Percentiles rank a stretch among this genome's conserved stretches.
Evolutionary conservation across 2,797 vertebrate species (phyloP).

Genomic region (Phataginus tetradactyla): DNA sequence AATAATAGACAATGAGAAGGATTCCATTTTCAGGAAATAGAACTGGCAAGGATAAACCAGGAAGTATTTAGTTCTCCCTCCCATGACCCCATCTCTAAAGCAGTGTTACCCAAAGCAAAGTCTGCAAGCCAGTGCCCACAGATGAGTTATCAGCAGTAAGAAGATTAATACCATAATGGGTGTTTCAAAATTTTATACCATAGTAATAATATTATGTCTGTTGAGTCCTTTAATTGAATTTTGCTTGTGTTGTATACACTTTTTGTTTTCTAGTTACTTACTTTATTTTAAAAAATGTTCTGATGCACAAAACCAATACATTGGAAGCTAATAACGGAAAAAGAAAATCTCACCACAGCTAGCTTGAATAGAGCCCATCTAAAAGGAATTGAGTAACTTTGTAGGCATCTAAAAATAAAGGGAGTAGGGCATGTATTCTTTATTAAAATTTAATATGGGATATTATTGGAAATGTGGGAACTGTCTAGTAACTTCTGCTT

Average conservation of each 20-base stretch:
- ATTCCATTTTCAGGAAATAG: background rate
- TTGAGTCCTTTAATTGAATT: background rate
- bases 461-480: background rate
- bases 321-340: background rate
- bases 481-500: background rate
- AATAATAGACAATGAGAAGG: background rate
- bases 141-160: background rate
- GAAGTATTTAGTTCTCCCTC: background rate
- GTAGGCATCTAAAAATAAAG: background rate
- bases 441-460: background rate
- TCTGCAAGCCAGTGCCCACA: background rate
- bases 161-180: background rate
- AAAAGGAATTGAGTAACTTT: background rate
- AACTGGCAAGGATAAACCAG: background rate
- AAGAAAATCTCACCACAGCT: background rate
- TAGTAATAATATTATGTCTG: background rate
- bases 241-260: background rate
- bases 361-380: background rate
- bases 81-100: background rate
- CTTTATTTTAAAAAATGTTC: background rate
- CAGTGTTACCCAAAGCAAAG: background rate
- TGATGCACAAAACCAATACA: background rate
- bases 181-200: background rate
- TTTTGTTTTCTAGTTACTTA: background rate
- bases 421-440: background rate